Conservation (phyloP, 1,140 invertebrate species). For the Neomicropteryx cornuta region DNA sequence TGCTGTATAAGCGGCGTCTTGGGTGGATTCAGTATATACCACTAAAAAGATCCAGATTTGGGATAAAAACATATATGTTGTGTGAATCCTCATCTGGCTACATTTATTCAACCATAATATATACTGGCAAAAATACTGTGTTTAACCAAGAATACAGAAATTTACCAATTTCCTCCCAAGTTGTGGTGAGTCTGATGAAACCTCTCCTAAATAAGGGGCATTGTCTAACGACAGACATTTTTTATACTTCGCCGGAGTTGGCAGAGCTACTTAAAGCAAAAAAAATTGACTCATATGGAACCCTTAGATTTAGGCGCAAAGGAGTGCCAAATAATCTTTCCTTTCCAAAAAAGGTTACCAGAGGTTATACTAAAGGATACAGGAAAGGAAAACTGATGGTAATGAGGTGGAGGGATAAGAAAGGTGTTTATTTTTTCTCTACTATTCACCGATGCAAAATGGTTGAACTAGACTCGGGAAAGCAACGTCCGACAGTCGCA, state of each 20-base stretch:
- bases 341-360: constrained; percentile 7
- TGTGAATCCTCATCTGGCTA: constrained; percentile 11
- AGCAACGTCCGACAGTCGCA: constrained; percentile 4
- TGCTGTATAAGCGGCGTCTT: constrained; percentile 6
- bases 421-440: constrained; percentile 8
- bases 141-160: constrained; percentile 8
- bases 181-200: constrained; percentile 10
- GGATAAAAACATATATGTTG: constrained; percentile 8
- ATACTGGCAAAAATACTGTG: constrained; percentile 9
- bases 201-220: constrained; percentile 6
- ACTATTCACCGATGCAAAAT: constrained; percentile 9
- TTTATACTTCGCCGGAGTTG: constrained; percentile 9
- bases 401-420: constrained; percentile 9
- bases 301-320: constrained; percentile 8
- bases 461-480: constrained; percentile 2
- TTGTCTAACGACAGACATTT: constrained; percentile 8
- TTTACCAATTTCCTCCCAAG: constrained; percentile 9
- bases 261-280: constrained; percentile 6
- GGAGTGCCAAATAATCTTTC: constrained; percentile 6
- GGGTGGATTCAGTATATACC: constrained; percentile 8
- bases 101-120: constrained; percentile 6
- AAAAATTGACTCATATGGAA: constrained; percentile 11
- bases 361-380: constrained; percentile 7
- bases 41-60: constrained; percentile 3
- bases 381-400: constrained; percentile 9